These are phyloP conservation scores for Ruditapes philippinarum DNA, from an alignment of 1,140 invertebrate species.

Conservation along the genomic window DNA sequence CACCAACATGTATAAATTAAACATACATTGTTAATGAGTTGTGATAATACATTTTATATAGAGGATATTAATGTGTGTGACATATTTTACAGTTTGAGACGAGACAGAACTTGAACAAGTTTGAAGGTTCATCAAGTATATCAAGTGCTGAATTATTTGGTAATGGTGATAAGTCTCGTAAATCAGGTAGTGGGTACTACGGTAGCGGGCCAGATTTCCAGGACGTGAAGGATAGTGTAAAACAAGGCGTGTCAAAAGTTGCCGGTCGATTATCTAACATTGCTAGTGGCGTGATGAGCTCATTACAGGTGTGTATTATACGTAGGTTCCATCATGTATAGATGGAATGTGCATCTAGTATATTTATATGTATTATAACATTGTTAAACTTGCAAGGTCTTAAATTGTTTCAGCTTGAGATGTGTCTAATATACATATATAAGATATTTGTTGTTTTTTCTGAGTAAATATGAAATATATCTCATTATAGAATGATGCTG, in stretches of 20 bases:
- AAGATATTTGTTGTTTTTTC: no score
- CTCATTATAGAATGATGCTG: no score
- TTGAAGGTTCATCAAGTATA: slow-evolving; percentile 92
- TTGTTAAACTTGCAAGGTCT: not conserved
- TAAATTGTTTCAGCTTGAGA: no score
- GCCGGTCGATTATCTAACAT: slow-evolving; percentile 97
- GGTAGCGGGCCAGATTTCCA: slow-evolving; percentile 92
- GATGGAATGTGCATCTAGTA: not conserved
- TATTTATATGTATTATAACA: not conserved
- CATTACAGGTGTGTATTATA: slow-evolving; percentile 91
- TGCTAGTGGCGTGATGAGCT: slow-evolving; percentile 97
- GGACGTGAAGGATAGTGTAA: slow-evolving; percentile 98
- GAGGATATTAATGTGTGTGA: no score
- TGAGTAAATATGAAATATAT: no score
- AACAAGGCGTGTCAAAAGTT: slow-evolving; percentile 98
- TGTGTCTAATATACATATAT: no score
- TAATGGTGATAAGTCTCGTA: slow-evolving; percentile 65
- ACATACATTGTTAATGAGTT: no score
- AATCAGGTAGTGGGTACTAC: slow-evolving; percentile 66
- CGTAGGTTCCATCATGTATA: not conserved
- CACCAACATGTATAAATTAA: no score
- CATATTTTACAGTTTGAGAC: slow-evolving; percentile 89
- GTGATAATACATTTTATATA: no score
- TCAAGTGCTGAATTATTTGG: slow-evolving; percentile 99
- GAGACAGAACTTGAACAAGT: slow-evolving; percentile 91